Conservation (phyloP, 1,140 invertebrate species). For the Neelides sp. region DNA sequence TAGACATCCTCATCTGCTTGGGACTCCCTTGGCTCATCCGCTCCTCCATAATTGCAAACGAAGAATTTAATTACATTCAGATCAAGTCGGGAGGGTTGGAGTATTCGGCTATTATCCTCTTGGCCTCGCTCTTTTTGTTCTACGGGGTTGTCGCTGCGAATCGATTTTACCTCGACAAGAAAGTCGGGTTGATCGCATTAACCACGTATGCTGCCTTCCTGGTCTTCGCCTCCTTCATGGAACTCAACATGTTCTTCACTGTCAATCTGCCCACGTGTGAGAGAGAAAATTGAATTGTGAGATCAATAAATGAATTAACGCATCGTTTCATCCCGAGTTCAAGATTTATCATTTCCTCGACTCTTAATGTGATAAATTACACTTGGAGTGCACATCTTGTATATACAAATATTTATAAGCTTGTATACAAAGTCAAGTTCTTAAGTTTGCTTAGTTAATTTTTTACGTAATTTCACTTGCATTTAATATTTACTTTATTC, state of each 20-base stretch:
- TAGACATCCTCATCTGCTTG: not conserved
- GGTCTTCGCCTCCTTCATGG: conserved; percentile 46
- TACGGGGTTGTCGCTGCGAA: conserved; percentile 61
- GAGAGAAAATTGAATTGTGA: not conserved
- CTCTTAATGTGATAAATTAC: no score
- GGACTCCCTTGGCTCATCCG: conserved; percentile 72
- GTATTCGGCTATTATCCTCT: conserved; percentile 64
- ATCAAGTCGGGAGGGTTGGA: conserved; percentile 68
- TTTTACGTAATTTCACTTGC: no score
- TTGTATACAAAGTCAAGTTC: no score
- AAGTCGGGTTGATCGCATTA: conserved; percentile 48
- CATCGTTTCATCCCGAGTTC: no score
- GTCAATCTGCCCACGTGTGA: conserved; percentile 39
- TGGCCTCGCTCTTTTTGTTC: conserved; percentile 62
- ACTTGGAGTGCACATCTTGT: no score
- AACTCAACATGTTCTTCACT: conserved; percentile 43
- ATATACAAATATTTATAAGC: no score
- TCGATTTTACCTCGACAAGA: conserved; percentile 63
- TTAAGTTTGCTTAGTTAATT: no score
- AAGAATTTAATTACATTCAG: conserved; percentile 51
- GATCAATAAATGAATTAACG: no score
- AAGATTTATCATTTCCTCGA: no score
- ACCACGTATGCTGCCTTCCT: conserved; percentile 49
- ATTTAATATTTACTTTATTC: no score
- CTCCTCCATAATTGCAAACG: conserved; percentile 43